A percentile compares a stretch with the other conserved stretches of the same genome.
Evolutionary conservation across 2,797 vertebrate genomes (phyloP).

Genomic region (Tiaroga cobitis): DNA sequence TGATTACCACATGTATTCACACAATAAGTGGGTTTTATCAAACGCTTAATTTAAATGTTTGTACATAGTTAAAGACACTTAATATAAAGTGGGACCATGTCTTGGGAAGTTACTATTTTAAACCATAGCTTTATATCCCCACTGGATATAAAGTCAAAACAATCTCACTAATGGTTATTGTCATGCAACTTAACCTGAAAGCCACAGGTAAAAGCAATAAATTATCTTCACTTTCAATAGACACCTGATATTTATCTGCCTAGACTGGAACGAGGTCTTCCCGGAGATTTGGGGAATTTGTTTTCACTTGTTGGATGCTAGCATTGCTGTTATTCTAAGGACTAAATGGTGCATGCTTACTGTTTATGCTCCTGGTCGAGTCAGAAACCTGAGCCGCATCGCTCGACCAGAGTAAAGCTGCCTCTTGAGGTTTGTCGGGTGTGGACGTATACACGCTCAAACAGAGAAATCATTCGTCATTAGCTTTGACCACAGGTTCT

Average conservation of each 20-base stretch:
- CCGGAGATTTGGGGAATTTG: constrained; percentile 44
- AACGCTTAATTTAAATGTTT: neutral
- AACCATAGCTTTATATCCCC: neutral
- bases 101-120: neutral
- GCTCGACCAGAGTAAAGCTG: constrained; percentile 30
- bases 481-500: constrained; percentile 13
- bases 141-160: neutral
- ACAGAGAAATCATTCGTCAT: constrained; percentile 32
- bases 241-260: constrained; percentile 8
- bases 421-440: constrained; percentile 44
- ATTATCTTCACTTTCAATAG: constrained; percentile 40
- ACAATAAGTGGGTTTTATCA: neutral
- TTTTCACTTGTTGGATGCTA: constrained; percentile 57
- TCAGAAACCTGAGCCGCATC: constrained; percentile 49
- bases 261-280: constrained; percentile 33
- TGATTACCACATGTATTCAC: neutral
- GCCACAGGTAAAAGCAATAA: constrained; percentile 47
- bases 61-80: neutral
- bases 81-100: neutral
- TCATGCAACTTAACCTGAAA: constrained; percentile 41
- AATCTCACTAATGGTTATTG: constrained; percentile 33
- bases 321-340: constrained; percentile 48
- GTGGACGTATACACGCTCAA: constrained; percentile 30
- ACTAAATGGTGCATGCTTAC: constrained; percentile 46
- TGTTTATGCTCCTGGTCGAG: constrained; percentile 53